phyloP scores from a whole-genome alignment of 2,113 vertebrate genomes.

The Abramis brama region DNA sequence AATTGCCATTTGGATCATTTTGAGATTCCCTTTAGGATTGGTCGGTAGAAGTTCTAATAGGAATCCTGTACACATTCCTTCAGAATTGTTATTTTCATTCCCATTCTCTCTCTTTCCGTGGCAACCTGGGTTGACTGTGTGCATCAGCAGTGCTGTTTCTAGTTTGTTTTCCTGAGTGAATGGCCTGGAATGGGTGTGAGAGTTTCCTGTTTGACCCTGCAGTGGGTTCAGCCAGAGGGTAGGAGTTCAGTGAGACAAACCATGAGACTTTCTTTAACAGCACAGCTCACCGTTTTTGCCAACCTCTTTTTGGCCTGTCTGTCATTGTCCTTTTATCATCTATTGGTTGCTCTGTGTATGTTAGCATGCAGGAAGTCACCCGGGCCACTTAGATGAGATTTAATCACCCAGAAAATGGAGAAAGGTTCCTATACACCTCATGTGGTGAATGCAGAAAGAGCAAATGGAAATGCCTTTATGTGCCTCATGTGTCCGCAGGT shows the following conservation, averaged over 20 bases:
- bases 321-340: slow-evolving; percentile 60
- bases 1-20: neutral
- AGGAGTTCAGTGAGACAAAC: slow-evolving; percentile 63
- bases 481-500: slow-evolving; percentile 71
- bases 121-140: neutral
- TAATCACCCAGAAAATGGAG: slow-evolving; percentile 78
- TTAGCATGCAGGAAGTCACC: slow-evolving; percentile 69
- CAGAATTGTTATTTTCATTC: neutral
- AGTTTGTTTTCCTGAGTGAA: slow-evolving; percentile 62
- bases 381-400: slow-evolving; percentile 58
- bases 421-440: slow-evolving; percentile 64
- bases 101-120: neutral
- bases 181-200: slow-evolving; percentile 64
- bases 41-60: neutral
- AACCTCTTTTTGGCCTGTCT: slow-evolving; percentile 49
- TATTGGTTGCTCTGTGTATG: slow-evolving; percentile 63
- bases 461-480: slow-evolving; percentile 66
- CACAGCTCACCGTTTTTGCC: neutral
- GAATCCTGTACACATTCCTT: neutral
- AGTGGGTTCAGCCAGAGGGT: slow-evolving; percentile 73
- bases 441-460: slow-evolving; percentile 37
- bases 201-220: slow-evolving; percentile 69
- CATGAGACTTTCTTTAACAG: slow-evolving; percentile 54
- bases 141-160: slow-evolving; percentile 47
- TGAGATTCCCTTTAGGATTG: neutral